Evolutionary conservation across 2,888 invertebrate genomes (phyloP).

Genomic region (Argyresthia goedartella): DNA sequence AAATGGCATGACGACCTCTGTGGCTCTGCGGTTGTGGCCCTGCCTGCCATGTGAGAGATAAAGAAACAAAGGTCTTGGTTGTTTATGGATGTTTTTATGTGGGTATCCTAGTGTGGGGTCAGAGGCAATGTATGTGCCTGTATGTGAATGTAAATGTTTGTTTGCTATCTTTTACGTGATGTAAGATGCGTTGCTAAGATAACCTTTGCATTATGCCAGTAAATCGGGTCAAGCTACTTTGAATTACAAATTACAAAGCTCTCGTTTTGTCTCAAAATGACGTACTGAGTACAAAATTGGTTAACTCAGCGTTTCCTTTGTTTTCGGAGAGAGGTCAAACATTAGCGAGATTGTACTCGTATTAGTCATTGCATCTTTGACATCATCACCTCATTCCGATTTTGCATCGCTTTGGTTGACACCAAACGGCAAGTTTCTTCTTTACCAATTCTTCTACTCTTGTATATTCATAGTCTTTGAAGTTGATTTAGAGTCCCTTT

Average conservation of each 20-base stretch:
- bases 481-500: no score
- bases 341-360: slow-evolving; percentile 25
- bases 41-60: no score
- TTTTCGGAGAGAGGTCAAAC: slow-evolving; percentile 29
- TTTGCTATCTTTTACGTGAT: no score
- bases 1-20: no score
- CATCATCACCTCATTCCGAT: not conserved
- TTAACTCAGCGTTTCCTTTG: slow-evolving; percentile 53
- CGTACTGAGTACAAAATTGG: slow-evolving; percentile 23
- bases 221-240: no score
- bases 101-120: no score
- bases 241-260: not conserved
- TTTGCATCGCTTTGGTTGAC: not conserved
- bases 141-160: not conserved
- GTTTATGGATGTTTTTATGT: no score
- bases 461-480: slow-evolving; percentile 5
- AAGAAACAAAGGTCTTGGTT: no score
- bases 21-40: no score
- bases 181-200: no score
- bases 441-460: not conserved
- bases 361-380: slow-evolving; percentile 2
- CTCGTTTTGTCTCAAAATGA: not conserved
- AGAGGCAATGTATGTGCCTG: no score
- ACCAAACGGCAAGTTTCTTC: not conserved
- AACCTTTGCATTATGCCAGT: no score